Base-by-base conservation (phyloP, 2,797 vertebrate genomes). In the Lutjanus argentimaculatus region DNA sequence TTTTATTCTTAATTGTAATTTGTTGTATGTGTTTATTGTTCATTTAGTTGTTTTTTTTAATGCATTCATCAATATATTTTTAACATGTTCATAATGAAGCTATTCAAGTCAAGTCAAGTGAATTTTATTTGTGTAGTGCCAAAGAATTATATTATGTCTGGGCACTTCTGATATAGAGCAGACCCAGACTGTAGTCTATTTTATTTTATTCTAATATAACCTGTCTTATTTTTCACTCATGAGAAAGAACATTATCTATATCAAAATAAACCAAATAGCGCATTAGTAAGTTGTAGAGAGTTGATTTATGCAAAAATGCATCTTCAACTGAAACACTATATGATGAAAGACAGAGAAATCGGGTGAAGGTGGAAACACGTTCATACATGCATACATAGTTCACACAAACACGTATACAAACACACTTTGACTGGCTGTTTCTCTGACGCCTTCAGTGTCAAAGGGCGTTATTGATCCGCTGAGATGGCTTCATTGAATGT, bases 261-360 rank as follows among this genome's bases (percentile, higher is more conserved):
- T 59, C 5, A 58, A n/a, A 42, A 8, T 10, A 52, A 8, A 25
- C 16, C 19, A 22, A 42, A 43, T 42, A 43, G 19, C 6, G 4
- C 17, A 65, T 6, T 57, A 40, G 25, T 19, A 64, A 45, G 56
- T n/a, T 7, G 14, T 0, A 21, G 8, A 53, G 14, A 64, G 30
- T 40, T 7, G 6, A 51, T 73, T 45, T 63, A 21, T 53, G 53
- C 15, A 45, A 10, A 64, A 17, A 64, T 16, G 42, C 30, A 14
- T 49, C 43, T n/a, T 71, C 19, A 57, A 14, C 25, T 71, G 21
- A 49, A 75, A 72, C 21, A 21, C 13, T 74, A 51, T 14, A 62
- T 46, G 73, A 83, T 21, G 22, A 83, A 84, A 85, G 25, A 62
- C 19, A 40, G 30, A 56, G 66, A 80, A 80, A 84, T 64, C 3